phyloP scores from a whole-genome alignment of 2,888 invertebrate species.

The Thera britannica region DNA sequence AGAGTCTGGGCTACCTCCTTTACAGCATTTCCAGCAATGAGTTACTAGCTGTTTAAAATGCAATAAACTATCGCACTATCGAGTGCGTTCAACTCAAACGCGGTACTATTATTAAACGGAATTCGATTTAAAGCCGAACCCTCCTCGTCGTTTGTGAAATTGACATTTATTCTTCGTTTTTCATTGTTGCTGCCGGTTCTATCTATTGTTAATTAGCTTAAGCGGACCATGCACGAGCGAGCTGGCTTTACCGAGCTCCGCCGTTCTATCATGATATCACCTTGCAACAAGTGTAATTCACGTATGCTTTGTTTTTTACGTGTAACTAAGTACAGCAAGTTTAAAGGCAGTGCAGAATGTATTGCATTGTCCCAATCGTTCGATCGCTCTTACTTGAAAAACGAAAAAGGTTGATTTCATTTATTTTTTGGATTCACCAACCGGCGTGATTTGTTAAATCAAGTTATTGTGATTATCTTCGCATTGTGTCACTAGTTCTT shows the following conservation, averaged over 20 bases:
- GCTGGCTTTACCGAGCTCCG: constrained; percentile 31
- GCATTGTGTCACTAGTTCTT: no score
- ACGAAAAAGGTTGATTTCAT: neutral
- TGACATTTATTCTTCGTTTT: constrained; percentile 85
- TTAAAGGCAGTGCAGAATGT: constrained; percentile 1
- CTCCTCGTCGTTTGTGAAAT: constrained; percentile 84
- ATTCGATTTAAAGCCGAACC: constrained; percentile 84
- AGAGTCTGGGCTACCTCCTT: neutral
- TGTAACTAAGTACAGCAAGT: neutral
- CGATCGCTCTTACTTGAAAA: neutral
- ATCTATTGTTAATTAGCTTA: constrained; percentile 85
- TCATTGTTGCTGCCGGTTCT: constrained; percentile 82
- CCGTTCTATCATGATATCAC: constrained; percentile 44
- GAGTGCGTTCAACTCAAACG: constrained; percentile 82
- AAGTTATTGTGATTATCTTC: no score
- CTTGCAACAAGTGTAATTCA: constrained; percentile 38
- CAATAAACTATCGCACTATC: constrained; percentile 80
- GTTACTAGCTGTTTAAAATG: constrained; percentile 58
- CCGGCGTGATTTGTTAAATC: no score
- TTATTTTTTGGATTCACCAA: neutral
- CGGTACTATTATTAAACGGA: constrained; percentile 83
- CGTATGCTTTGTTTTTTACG: constrained; percentile 25
- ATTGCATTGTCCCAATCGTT: neutral
- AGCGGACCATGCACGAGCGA: constrained; percentile 76
- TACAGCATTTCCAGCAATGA: constrained; percentile 15